Conservation (phyloP, 1,140 invertebrate species). For the Contarinia nasturtii region DNA sequence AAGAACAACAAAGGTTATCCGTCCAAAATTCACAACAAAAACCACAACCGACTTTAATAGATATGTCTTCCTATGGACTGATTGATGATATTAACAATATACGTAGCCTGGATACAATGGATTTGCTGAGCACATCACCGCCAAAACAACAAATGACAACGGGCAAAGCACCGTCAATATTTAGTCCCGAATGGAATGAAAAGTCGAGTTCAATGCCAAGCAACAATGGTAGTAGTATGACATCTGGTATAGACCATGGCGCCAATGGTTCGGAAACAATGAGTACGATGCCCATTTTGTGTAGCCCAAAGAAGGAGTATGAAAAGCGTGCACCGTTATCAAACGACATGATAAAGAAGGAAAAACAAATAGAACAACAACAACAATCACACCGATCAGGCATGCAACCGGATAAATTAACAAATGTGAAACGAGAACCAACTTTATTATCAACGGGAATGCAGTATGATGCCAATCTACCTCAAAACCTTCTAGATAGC, state of each 20-base stretch:
- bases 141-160: neutral
- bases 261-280: too few species aligned
- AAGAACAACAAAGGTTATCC: neutral
- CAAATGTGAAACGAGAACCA: neutral
- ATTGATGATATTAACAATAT: neutral
- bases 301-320: too few species aligned
- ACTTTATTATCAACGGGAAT: too few species aligned
- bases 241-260: too few species aligned
- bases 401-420: neutral
- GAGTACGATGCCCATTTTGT: too few species aligned
- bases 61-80: neutral
- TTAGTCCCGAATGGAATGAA: constrained; percentile 20
- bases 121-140: constrained; percentile 3
- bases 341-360: too few species aligned
- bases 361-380: too few species aligned
- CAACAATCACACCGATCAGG: too few species aligned
- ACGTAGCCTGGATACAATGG: neutral
- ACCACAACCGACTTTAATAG: neutral
- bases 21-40: neutral
- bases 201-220: constrained; percentile 7
- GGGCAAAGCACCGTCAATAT: constrained; percentile 10
- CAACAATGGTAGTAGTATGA: neutral
- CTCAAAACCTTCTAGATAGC: too few species aligned
- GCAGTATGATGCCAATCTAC: too few species aligned
- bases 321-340: too few species aligned